These are phyloP conservation scores for Chiloscyllium plagiosum DNA, from an alignment of 2,113 vertebrate genomes.

Conservation along the genomic window DNA sequence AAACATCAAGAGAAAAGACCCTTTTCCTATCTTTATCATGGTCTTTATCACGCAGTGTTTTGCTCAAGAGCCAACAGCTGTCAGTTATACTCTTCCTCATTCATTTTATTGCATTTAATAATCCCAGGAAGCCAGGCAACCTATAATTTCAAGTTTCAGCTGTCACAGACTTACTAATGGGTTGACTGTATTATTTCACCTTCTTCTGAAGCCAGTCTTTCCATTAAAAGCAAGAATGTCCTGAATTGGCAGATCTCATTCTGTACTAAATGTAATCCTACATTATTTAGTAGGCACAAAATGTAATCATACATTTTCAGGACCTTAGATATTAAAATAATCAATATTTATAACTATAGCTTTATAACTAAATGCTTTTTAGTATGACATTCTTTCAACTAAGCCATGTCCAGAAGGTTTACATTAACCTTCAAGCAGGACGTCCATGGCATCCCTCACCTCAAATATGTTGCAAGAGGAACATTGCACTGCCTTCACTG, in stretches of 20 bases:
- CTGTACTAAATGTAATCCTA: neutral
- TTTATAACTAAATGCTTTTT: neutral
- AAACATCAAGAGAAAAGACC: too few relatives aligned
- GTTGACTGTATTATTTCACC: neutral
- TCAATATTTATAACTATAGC: constrained; percentile 15
- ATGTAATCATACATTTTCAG: neutral
- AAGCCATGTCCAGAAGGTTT: neutral
- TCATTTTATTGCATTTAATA: constrained; percentile 50
- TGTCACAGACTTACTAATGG: constrained; percentile 46
- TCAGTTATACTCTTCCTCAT: constrained; percentile 53
- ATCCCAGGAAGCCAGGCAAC: constrained; percentile 56
- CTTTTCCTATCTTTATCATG: neutral
- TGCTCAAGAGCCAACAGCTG: constrained; percentile 57
- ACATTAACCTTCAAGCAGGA: neutral
- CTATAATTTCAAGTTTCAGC: constrained; percentile 67
- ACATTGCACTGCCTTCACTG: too few relatives aligned
- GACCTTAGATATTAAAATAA: neutral
- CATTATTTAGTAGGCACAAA: neutral
- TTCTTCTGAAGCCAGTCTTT: neutral
- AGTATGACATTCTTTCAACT: neutral
- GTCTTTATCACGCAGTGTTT: constrained; percentile 35
- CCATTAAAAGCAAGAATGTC: neutral
- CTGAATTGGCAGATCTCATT: neutral
- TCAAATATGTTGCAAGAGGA: too few relatives aligned
- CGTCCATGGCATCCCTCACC: too few relatives aligned